Percentiles rank a stretch among this genome's conserved stretches.
Conservation (phyloP, 1,140 invertebrate genomes). For the Nebria ingens region DNA sequence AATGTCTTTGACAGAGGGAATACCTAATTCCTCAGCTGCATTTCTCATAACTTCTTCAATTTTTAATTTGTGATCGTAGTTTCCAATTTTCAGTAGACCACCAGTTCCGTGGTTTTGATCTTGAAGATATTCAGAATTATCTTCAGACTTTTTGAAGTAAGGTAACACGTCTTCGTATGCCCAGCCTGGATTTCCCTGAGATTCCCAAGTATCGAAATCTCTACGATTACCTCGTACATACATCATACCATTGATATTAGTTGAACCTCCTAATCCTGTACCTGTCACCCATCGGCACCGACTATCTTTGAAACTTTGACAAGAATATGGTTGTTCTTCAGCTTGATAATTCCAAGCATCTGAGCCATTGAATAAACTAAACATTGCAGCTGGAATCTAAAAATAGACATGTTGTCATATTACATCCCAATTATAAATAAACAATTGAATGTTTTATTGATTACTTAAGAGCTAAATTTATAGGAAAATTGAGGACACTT, state of each 20-base stretch:
- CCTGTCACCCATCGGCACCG: slow-evolving; percentile 54
- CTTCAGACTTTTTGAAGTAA: neutral
- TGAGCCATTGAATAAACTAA: slow-evolving; percentile 36
- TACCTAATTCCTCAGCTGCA: slow-evolving; percentile 36
- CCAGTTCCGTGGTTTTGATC: neutral
- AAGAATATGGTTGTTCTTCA: slow-evolving; percentile 44
- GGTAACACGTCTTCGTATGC: neutral
- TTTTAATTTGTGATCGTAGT: slow-evolving; percentile 18
- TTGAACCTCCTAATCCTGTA: slow-evolving; percentile 59
- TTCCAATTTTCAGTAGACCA: neutral
- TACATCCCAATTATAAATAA: slow-evolving; percentile 10
- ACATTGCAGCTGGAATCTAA: slow-evolving; percentile 40
- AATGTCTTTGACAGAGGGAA: slow-evolving; percentile 35
- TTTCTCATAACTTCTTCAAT: slow-evolving; percentile 36
- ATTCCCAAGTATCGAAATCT: slow-evolving; percentile 55
- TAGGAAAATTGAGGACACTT: neutral
- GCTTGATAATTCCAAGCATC: slow-evolving; percentile 60
- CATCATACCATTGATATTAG: slow-evolving; percentile 77
- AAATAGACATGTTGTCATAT: slow-evolving; percentile 21
- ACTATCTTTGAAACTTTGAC: slow-evolving; percentile 38
- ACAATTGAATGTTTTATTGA: neutral
- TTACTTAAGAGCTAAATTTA: neutral
- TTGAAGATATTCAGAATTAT: neutral
- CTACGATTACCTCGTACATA: slow-evolving; percentile 68
- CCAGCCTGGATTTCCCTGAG: slow-evolving; percentile 39